Conservation (phyloP, 2,888 invertebrate species). For the Pomacea canaliculata region DNA sequence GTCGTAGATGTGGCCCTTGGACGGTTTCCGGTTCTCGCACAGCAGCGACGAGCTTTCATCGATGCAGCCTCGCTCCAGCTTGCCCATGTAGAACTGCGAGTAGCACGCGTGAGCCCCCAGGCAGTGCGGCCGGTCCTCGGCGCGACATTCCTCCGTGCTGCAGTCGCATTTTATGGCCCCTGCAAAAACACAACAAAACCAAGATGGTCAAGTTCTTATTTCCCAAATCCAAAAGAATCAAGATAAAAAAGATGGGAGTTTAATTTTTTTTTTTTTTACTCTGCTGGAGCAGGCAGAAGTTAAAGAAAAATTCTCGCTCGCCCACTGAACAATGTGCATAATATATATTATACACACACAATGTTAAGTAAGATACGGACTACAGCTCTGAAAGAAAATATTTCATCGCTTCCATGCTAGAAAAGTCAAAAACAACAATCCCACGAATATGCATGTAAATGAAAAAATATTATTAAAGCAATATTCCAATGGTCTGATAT, state of each 20-base stretch:
- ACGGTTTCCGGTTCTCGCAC: conserved; percentile 70
- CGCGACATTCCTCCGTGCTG: conserved; percentile 66
- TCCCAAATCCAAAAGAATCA: neutral
- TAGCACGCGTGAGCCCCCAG: conserved; percentile 68
- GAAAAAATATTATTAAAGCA: too few species aligned
- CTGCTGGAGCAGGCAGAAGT: too few species aligned
- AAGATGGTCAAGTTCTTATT: neutral
- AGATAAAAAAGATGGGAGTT: neutral
- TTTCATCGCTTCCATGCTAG: too few species aligned
- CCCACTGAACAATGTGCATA: too few species aligned
- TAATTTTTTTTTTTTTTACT: too few species aligned
- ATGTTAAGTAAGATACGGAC: too few species aligned
- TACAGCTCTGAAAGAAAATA: too few species aligned
- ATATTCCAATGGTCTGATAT: too few species aligned
- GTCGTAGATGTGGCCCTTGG: conserved; percentile 46
- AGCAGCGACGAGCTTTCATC: conserved; percentile 66
- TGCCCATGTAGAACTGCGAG: conserved; percentile 66
- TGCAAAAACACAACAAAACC: conserved; percentile 12
- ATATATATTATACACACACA: too few species aligned
- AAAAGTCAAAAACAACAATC: too few species aligned
- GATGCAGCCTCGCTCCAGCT: conserved; percentile 68
- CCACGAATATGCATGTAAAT: too few species aligned
- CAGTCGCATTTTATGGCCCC: conserved; percentile 64
- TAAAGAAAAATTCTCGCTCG: too few species aligned
- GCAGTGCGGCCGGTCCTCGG: conserved; percentile 58